Evolutionary conservation across 2,113 vertebrate genomes (phyloP).

Genomic region (Pyrgilauda ruficollis): DNA sequence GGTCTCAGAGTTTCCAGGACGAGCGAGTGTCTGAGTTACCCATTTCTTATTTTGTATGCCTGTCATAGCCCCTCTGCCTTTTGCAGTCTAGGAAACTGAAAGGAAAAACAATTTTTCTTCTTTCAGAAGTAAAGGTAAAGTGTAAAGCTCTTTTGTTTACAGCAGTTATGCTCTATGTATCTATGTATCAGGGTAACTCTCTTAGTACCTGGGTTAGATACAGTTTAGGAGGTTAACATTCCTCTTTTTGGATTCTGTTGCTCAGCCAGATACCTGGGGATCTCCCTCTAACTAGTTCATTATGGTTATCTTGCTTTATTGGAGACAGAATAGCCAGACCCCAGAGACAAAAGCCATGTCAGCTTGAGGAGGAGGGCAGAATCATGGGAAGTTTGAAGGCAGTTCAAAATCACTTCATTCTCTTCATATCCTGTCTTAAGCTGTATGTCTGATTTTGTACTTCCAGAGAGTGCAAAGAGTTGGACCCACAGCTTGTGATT

Average conservation of each 20-base stretch:
- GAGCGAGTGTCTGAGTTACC: not conserved
- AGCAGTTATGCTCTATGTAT: not conserved
- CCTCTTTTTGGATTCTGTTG: not conserved
- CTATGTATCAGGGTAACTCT: not conserved
- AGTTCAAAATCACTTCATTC: slow-evolving; percentile 14
- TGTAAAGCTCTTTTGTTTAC: not conserved
- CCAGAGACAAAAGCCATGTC: not conserved
- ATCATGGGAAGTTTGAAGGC: not conserved
- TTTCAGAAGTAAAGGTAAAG: not conserved
- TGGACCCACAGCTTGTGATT: not conserved
- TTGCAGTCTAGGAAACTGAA: not conserved
- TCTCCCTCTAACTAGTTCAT: not conserved
- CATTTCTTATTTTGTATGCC: not conserved
- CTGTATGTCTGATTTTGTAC: not conserved
- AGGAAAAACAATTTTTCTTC: not conserved
- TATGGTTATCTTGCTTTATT: not conserved
- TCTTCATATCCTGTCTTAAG: slow-evolving; percentile 15
- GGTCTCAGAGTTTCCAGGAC: not conserved
- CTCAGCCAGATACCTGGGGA: not conserved
- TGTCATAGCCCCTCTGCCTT: not conserved
- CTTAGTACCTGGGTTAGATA: not conserved
- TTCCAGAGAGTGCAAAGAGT: not conserved
- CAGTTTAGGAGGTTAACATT: not conserved
- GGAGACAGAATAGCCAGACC: not conserved
- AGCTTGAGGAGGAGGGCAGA: not conserved